These are phyloP conservation scores for Junonia oenone DNA, from an alignment of 2,888 invertebrate species.

Conservation along the genomic window DNA sequence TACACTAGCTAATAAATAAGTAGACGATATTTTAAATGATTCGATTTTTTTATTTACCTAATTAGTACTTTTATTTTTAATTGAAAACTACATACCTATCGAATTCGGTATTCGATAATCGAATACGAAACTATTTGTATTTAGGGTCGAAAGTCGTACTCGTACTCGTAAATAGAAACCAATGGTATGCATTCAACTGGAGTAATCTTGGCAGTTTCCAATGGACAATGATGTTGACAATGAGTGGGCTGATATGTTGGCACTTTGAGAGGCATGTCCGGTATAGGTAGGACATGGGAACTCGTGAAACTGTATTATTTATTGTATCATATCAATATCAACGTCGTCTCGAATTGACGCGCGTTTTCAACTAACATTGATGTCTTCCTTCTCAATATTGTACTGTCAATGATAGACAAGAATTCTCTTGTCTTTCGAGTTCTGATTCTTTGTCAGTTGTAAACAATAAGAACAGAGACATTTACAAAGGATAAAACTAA, in stretches of 20 bases:
- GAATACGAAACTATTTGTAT: too few species aligned
- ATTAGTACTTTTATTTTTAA: too few species aligned
- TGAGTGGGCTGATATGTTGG: slow-evolving; percentile 46
- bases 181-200: slow-evolving; percentile 25
- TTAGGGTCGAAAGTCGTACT: background rate
- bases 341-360: slow-evolving; percentile 24
- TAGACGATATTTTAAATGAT: too few species aligned
- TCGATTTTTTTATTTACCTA: too few species aligned
- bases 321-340: slow-evolving; percentile 37
- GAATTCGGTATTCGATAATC: too few species aligned
- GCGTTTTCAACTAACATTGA: slow-evolving; percentile 12
- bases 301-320: slow-evolving; percentile 49
- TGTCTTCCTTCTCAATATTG: slow-evolving; percentile 8
- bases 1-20: too few species aligned
- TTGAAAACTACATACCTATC: too few species aligned
- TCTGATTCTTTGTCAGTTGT: too few species aligned
- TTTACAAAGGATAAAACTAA: background rate
- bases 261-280: slow-evolving; percentile 57
- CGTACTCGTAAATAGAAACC: slow-evolving; percentile 1
- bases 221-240: slow-evolving; percentile 53
- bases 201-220: slow-evolving; percentile 51
- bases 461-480: background rate
- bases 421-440: too few species aligned
- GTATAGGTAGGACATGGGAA: slow-evolving; percentile 37
- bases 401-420: background rate